Conservation (phyloP, 2,113 vertebrate genomes). For the Fregata magnificens region DNA sequence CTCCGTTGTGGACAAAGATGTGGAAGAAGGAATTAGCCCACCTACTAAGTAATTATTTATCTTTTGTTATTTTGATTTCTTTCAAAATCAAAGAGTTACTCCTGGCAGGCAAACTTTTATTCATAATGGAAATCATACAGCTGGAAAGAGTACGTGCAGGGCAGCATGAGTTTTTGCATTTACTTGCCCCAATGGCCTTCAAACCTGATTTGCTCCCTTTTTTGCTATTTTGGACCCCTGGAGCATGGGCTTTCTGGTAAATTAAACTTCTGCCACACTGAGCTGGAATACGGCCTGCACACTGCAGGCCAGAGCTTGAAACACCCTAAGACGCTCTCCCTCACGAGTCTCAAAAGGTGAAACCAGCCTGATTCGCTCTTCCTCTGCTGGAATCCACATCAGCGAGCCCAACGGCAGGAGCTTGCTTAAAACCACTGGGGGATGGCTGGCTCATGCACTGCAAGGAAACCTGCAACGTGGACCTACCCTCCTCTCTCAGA, state of each 20-base stretch:
- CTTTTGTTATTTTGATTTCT: conserved; percentile 57
- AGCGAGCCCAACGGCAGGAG: accelerated
- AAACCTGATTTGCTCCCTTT: neutral
- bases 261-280: neutral
- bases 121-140: conserved; percentile 31
- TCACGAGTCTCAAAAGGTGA: neutral
- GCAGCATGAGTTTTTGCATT: conserved; percentile 24
- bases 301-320: neutral
- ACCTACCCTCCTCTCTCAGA: neutral
- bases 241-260: neutral
- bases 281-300: neutral
- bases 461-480: neutral
- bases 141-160: conserved; percentile 44
- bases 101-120: conserved; percentile 21
- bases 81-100: conserved; percentile 50
- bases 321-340: accelerated
- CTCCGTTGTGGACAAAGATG: neutral
- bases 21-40: conserved; percentile 62
- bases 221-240: neutral
- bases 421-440: accelerated
- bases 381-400: neutral
- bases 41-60: conserved; percentile 38
- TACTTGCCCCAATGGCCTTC: neutral
- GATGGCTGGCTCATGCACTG: neutral
- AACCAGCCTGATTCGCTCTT: neutral